These are phyloP conservation scores for Burhinus bistriatus DNA, from an alignment of 2,113 vertebrate genomes.

Conservation along the genomic window DNA sequence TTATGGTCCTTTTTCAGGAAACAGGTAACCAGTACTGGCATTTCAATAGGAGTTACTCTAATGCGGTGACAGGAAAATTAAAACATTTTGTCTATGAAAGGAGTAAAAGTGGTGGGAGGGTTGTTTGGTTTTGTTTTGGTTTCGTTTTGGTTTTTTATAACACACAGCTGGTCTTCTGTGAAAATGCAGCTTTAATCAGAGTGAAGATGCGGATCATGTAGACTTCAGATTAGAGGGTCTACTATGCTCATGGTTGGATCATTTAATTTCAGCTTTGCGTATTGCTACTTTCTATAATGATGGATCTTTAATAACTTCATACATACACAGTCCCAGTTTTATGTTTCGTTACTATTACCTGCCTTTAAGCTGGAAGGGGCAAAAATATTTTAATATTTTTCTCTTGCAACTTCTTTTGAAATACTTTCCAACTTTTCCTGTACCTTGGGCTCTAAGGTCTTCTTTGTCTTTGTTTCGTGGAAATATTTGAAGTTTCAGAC, in stretches of 20 bases:
- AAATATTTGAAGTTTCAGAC: background rate
- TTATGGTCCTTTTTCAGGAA: background rate
- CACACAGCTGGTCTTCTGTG: background rate
- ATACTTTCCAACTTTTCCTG: background rate
- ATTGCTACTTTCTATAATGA: background rate
- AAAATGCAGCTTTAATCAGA: background rate
- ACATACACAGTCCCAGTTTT: background rate
- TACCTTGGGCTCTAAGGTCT: background rate
- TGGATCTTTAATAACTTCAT: background rate
- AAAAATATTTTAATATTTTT: constrained; percentile 16
- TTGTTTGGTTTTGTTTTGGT: background rate
- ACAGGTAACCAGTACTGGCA: background rate
- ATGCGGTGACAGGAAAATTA: background rate
- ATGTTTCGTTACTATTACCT: background rate
- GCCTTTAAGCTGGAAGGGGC: background rate
- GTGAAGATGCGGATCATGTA: background rate
- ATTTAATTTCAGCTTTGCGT: background rate
- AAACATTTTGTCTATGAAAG: background rate
- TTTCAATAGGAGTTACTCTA: background rate
- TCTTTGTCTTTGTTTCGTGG: background rate
- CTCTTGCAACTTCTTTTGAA: background rate
- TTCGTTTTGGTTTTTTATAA: background rate
- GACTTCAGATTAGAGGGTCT: background rate
- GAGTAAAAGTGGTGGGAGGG: background rate
- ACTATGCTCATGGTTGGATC: background rate